Conservation (phyloP, 2,113 vertebrate species). For the Melanotaenia duboulayi region DNA sequence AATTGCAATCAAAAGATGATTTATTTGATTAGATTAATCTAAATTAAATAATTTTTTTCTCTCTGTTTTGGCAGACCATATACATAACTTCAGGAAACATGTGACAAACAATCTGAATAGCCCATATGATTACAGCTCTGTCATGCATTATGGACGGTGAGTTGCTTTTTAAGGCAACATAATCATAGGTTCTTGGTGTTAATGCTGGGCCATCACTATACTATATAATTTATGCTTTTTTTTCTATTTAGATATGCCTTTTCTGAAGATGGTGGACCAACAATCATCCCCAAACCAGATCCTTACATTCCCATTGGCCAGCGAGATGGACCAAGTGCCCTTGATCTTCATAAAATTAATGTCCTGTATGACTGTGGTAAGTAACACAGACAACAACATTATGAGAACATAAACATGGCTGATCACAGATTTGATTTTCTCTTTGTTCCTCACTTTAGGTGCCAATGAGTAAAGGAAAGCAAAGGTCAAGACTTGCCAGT, state of each 20-base stretch:
- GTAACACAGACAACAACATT: slow-evolving; percentile 3
- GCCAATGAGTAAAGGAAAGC: slow-evolving; percentile 49
- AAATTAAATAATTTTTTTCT: not conserved
- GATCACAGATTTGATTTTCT: slow-evolving; percentile 3
- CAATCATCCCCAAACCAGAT: slow-evolving; percentile 86
- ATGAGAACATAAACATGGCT: not conserved
- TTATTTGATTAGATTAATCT: not conserved
- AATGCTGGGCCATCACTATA: not conserved
- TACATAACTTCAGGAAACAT: slow-evolving; percentile 83
- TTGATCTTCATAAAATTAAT: slow-evolving; percentile 87
- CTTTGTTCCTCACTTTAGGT: slow-evolving; percentile 46
- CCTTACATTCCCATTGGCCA: slow-evolving; percentile 84
- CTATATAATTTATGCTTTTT: not conserved
- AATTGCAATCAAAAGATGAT: not conserved
- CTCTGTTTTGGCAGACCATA: slow-evolving; percentile 63
- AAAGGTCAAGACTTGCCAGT: slow-evolving; percentile 9
- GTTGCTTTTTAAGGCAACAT: slow-evolving; percentile 27
- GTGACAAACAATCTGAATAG: slow-evolving; percentile 82
- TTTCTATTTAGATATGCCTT: slow-evolving; percentile 81
- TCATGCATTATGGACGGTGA: slow-evolving; percentile 86
- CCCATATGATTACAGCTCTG: slow-evolving; percentile 82
- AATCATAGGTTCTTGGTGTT: slow-evolving; percentile 7
- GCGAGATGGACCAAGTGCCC: slow-evolving; percentile 82
- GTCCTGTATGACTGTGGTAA: slow-evolving; percentile 85
- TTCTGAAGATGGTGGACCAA: slow-evolving; percentile 84